A percentile compares a stretch with the other conserved stretches of the same genome.
Evolutionary conservation across 2,888 invertebrate genomes (phyloP).

Genomic region (Coelinius sp.): DNA sequence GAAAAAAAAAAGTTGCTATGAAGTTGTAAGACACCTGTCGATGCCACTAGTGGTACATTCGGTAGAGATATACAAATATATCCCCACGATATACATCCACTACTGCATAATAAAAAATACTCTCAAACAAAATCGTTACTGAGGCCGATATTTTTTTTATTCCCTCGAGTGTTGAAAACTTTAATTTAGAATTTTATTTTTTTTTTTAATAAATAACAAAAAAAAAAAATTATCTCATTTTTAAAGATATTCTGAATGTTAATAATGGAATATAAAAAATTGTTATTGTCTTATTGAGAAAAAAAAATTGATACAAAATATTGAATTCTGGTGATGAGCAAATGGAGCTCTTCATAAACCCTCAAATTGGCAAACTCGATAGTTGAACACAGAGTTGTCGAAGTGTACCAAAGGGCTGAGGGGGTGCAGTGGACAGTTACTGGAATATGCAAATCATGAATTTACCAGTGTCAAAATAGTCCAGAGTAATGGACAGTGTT

Average conservation of each 20-base stretch:
- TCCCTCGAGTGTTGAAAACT: not conserved
- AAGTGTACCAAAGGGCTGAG: not conserved
- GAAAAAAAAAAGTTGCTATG: constrained; percentile 31
- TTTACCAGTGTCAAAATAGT: not conserved
- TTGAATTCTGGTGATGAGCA: not conserved
- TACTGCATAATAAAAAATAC: not conserved
- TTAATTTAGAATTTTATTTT: not conserved
- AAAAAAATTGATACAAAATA: not conserved
- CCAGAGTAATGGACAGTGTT: not conserved
- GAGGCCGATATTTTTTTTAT: not conserved
- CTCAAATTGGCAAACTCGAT: constrained; percentile 17
- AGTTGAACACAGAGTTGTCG: not conserved
- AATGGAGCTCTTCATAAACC: constrained; percentile 6
- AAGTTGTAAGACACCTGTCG: constrained; percentile 29
- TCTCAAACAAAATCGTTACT: not conserved
- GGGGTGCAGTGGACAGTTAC: not conserved
- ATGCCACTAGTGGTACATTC: constrained; percentile 8
- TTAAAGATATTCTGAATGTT: no score
- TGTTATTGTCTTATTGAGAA: no score
- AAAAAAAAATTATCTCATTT: no score
- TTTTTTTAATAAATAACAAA: no score
- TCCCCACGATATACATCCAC: no score
- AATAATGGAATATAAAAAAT: no score
- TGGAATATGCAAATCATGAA: constrained; percentile 10
- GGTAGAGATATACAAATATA: no score